A percentile compares a stretch with the other conserved stretches of the same genome.
Evolutionary conservation across 2,113 vertebrate genomes (phyloP).

Genomic region (Sturnira hondurensis): DNA sequence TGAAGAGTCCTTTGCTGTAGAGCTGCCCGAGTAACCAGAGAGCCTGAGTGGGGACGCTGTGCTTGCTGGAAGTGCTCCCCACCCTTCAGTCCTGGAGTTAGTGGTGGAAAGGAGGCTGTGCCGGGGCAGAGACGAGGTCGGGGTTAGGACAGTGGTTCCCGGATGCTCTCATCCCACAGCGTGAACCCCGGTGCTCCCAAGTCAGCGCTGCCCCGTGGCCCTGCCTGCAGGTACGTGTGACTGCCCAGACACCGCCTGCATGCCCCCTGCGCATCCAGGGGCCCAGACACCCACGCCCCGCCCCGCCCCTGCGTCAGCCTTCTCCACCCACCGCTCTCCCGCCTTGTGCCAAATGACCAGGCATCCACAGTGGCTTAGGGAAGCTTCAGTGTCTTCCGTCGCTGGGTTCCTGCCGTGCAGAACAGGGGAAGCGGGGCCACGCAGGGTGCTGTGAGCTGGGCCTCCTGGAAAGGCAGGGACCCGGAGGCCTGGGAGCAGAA

Average conservation of each 20-base stretch:
- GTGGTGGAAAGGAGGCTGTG: neutral
- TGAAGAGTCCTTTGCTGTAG: neutral
- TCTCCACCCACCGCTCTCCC: neutral
- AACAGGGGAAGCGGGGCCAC: neutral
- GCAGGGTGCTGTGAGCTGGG: neutral
- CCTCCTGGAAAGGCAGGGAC: neutral
- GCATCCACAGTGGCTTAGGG: neutral
- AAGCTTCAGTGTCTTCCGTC: neutral
- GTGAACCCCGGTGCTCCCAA: neutral
- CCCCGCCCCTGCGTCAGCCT: neutral
- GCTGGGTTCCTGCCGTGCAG: neutral
- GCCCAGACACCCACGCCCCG: neutral
- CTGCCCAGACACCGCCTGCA: accelerated
- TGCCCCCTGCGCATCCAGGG: neutral
- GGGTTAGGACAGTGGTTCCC: neutral
- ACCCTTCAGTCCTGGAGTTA: neutral
- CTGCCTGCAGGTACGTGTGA: neutral
- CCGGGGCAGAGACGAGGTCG: neutral
- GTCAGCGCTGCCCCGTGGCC: accelerated
- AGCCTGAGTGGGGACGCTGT: neutral
- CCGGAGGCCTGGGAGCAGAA: neutral
- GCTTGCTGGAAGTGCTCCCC: neutral
- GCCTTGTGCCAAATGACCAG: accelerated
- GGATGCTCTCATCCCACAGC: neutral
- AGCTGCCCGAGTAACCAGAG: neutral